phyloP scores from a whole-genome alignment of 2,797 vertebrate genomes.

The Xenopus petersii region DNA sequence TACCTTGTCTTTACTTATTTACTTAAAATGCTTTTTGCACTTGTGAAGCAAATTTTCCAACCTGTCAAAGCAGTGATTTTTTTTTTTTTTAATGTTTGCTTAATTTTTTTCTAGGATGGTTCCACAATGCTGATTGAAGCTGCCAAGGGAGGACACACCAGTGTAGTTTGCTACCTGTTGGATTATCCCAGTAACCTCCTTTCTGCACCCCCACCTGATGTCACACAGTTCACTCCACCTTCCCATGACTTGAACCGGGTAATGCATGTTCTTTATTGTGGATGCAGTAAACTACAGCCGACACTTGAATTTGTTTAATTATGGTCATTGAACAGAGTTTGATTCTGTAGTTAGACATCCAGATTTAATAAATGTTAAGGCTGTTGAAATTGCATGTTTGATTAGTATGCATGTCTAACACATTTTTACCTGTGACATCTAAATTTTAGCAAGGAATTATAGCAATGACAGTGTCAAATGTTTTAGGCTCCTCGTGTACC shows the following conservation, averaged over 20 bases:
- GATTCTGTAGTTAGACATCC: no score
- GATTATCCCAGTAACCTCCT: slow-evolving; percentile 79
- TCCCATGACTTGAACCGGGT: slow-evolving; percentile 78
- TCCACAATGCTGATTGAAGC: slow-evolving; percentile 80
- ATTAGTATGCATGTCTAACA: background rate
- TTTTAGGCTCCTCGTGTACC: slow-evolving; percentile 78
- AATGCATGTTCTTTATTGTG: slow-evolving; percentile 41
- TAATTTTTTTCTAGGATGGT: slow-evolving; percentile 63
- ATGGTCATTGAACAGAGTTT: no score
- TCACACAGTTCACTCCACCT: slow-evolving; percentile 75
- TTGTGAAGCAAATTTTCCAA: no score
- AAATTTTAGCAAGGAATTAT: slow-evolving; percentile 49
- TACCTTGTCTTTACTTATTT: no score
- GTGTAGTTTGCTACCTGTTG: slow-evolving; percentile 77
- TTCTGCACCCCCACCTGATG: slow-evolving; percentile 74
- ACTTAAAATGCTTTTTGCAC: no score
- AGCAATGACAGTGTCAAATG: slow-evolving; percentile 49
- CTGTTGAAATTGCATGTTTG: background rate
- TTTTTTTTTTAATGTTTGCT: background rate
- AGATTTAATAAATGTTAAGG: no score
- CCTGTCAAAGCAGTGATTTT: no score
- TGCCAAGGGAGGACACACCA: slow-evolving; percentile 77
- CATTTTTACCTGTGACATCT: background rate
- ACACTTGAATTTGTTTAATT: no score
- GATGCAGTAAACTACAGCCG: no score